Evolutionary conservation across 2,888 invertebrate species (phyloP).

Genomic region (Campoplex capitator): DNA sequence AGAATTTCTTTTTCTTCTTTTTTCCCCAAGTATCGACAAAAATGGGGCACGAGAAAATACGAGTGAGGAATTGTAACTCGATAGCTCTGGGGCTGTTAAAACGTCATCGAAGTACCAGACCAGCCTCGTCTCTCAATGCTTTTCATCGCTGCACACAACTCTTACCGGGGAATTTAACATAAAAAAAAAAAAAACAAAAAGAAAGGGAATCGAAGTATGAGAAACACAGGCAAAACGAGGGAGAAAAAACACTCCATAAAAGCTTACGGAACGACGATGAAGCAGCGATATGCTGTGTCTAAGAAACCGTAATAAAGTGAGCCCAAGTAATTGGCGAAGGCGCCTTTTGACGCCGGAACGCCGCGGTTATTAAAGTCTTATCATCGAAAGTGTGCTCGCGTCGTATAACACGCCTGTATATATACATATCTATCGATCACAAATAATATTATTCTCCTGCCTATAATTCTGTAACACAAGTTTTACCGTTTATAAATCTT

Average conservation of each 20-base stretch:
- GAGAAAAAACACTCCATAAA: constrained; percentile 15
- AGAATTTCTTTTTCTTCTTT: not conserved
- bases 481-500: constrained; percentile 62
- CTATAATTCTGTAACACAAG: constrained; percentile 12
- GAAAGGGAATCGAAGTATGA: constrained; percentile 5
- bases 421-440: not conserved
- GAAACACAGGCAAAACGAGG: not conserved
- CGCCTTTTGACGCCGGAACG: constrained; percentile 69
- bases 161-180: constrained; percentile 12
- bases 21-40: not conserved
- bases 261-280: constrained; percentile 12
- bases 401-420: constrained; percentile 11
- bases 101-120: constrained; percentile 48
- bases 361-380: constrained; percentile 68
- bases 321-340: constrained; percentile 67
- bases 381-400: constrained; percentile 61
- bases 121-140: constrained; percentile 28
- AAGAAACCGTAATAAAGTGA: constrained; percentile 64
- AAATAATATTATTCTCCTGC: constrained; percentile 8
- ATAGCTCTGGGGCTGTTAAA: constrained; percentile 46
- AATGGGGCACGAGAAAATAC: constrained; percentile 12
- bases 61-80: constrained; percentile 13
- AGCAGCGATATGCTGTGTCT: constrained; percentile 50
- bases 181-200: not conserved
- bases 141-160: constrained; percentile 15